Percentiles rank a stretch among this genome's conserved stretches.
Evolutionary conservation across 1,140 invertebrate genomes (phyloP).

Genomic region (Trichoplusia ni): DNA sequence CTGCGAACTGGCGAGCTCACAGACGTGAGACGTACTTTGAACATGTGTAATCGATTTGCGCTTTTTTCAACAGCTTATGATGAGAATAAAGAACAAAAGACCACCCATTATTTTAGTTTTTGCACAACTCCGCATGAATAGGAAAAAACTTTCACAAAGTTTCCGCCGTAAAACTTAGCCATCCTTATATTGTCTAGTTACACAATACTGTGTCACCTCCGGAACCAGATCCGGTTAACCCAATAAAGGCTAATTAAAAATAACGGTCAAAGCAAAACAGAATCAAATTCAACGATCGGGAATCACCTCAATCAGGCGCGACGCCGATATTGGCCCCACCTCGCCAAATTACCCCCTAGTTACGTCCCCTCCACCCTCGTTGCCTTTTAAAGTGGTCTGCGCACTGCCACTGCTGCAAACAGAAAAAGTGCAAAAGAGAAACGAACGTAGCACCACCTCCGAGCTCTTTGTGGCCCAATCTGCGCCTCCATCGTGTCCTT

Average conservation of each 20-base stretch:
- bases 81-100: constrained; percentile 11
- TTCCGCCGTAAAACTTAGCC: too few relatives aligned
- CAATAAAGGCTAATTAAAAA: constrained; percentile 52
- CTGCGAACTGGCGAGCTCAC: constrained; percentile 52
- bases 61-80: background rate
- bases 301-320: constrained; percentile 79
- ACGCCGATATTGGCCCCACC: constrained; percentile 77
- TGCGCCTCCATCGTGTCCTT: constrained; percentile 75
- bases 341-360: constrained; percentile 79
- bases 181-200: background rate
- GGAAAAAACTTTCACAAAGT: too few relatives aligned
- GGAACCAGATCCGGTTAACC: constrained; percentile 22
- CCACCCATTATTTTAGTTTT: background rate
- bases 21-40: constrained; percentile 47
- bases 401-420: constrained; percentile 76
- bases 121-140: background rate
- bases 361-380: constrained; percentile 71
- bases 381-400: constrained; percentile 81
- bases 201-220: background rate
- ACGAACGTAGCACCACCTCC: constrained; percentile 72
- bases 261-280: constrained; percentile 55
- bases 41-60: constrained; percentile 24
- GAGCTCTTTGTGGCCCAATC: constrained; percentile 80
- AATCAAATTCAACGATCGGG: constrained; percentile 71
- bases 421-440: constrained; percentile 78